Evolutionary conservation across 2,888 invertebrate genomes (phyloP), one percentile per base, ranked within the genome.

Genomic region (Drosophila sordidula): DNA sequence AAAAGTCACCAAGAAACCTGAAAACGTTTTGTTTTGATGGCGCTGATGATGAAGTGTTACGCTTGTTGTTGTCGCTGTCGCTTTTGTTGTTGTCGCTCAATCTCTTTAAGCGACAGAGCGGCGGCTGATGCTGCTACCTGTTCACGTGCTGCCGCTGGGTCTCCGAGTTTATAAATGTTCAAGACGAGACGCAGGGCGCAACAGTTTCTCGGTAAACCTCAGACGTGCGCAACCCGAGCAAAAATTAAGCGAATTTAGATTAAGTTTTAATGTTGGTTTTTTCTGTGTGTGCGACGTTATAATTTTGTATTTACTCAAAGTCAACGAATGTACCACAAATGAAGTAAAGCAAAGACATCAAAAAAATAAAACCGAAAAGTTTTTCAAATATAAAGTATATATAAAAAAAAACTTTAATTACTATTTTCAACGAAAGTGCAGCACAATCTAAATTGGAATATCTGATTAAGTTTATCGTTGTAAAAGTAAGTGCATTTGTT

Each of bases 81-180:
- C 11, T 50, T 6, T 38, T 49, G 36, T 38, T 66, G 41, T 41
- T 46, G 69, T 41, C 29, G 18, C 12, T 58, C 46, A 39, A 61
- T 61, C 61, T 74, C 67, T 74, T 78, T 47, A 39, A 49, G 68
- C 59, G 68, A 74, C 75, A 52, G 46, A 59, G 59, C 68, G 49
- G 29, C 59, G 50, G 34, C 14, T 51, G 75, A 46, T 74, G 49
- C 56, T 69, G 80, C 71, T 81, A 86, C 76, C 89, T 75, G 89
- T 88, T 88, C 81, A 81, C 87, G 81, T 81, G 81, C 84, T 88
- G 74, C 78, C 22, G 42, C 32, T 38, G 16, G 50, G 69, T 34
- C 55, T 38, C 38, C 25, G 73, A 89, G 87, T 90, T 88, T 89
- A 88, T 88, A 88, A 88, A 90, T 77, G 78, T 74, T 68, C 51